Conservation (phyloP, 1,140 invertebrate genomes). For the Dendroctonus ponderosae region DNA sequence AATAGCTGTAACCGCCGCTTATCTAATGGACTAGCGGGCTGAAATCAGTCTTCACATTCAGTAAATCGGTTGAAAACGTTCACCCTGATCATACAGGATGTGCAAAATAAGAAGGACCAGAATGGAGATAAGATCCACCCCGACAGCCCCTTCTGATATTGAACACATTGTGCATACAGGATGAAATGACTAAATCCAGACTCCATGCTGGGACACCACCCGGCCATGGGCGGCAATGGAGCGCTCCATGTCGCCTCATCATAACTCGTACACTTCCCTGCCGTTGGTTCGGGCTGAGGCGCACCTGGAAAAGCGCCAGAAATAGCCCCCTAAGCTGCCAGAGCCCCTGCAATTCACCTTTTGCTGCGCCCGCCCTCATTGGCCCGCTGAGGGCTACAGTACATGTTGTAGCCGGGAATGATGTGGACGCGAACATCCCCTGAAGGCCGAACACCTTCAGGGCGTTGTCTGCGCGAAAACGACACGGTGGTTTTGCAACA, state of each 20-base stretch:
- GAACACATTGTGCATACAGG: slow-evolving; percentile 6
- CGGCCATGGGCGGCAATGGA: slow-evolving; percentile 9
- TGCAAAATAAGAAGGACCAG: slow-evolving; percentile 5
- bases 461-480: slow-evolving; percentile 62
- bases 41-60: slow-evolving; percentile 1
- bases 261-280: slow-evolving; percentile 62
- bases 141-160: not conserved
- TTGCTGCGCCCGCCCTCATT: slow-evolving; percentile 40
- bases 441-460: slow-evolving; percentile 58
- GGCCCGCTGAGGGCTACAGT: slow-evolving; percentile 59
- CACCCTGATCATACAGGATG: not conserved
- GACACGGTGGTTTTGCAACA: slow-evolving; percentile 78
- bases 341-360: not conserved
- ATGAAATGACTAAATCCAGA: slow-evolving; percentile 30
- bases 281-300: slow-evolving; percentile 42
- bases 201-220: slow-evolving; percentile 17
- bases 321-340: not conserved
- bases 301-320: slow-evolving; percentile 34
- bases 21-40: not conserved
- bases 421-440: slow-evolving; percentile 75
- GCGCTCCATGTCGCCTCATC: slow-evolving; percentile 46
- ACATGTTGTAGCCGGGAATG: slow-evolving; percentile 70
- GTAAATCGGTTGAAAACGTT: not conserved
- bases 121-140: not conserved
- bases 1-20: not conserved